Evolutionary conservation across 2,113 vertebrate species (phyloP).

Genomic region (Aviceda subcristata): DNA sequence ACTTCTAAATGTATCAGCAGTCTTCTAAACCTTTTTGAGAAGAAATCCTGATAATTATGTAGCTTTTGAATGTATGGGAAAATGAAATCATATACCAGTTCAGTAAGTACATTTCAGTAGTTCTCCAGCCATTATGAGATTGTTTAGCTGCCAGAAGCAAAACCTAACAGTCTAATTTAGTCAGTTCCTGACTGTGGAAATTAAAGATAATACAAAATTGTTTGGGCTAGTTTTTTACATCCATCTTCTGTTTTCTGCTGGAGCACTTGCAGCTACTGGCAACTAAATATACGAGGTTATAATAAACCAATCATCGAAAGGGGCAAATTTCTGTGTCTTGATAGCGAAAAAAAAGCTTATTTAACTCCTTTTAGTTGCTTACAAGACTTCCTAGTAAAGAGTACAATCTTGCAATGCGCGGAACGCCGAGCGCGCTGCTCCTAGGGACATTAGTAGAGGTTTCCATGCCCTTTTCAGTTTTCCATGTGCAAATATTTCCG

Average conservation of each 20-base stretch:
- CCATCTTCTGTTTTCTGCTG: neutral
- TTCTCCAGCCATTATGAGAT: neutral
- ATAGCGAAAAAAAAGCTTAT: neutral
- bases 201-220: neutral
- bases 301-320: neutral
- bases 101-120: neutral
- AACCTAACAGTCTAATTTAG: slow-evolving; percentile 14
- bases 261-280: neutral
- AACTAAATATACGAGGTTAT: neutral
- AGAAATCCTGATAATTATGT: neutral
- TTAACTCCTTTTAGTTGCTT: neutral
- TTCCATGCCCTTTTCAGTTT: neutral
- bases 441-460: neutral
- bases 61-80: neutral
- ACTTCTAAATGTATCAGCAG: neutral
- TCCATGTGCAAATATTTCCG: neutral
- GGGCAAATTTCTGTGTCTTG: neutral
- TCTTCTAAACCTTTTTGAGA: neutral
- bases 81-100: neutral
- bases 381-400: neutral
- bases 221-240: neutral
- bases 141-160: slow-evolving; percentile 24
- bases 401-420: neutral
- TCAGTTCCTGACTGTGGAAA: neutral
- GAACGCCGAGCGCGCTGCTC: neutral